Evolutionary conservation across 64 coral and sea anemone genomes (phyloP).

Genomic region (Anthopleura sola): DNA sequence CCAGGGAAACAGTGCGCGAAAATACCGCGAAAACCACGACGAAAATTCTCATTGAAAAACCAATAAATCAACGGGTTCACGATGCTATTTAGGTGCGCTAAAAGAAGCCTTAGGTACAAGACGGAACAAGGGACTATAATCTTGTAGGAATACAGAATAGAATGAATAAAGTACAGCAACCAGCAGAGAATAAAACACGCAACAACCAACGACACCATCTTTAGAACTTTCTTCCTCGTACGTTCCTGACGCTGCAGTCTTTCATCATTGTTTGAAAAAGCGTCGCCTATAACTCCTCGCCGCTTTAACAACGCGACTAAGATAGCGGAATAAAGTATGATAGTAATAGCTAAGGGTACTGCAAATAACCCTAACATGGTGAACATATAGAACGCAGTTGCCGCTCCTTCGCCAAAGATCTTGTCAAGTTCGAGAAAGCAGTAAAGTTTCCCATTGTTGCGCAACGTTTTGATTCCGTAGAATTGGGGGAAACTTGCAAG

Average conservation of each 20-base stretch:
- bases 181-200: slow-evolving; percentile 64
- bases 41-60: slow-evolving; percentile 60
- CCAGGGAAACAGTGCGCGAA: background rate
- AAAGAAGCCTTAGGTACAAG: slow-evolving; percentile 34
- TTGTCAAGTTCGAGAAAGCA: slow-evolving; percentile 39
- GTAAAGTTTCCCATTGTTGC: slow-evolving; percentile 23
- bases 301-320: slow-evolving; percentile 28
- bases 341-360: slow-evolving; percentile 10
- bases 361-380: slow-evolving; percentile 36
- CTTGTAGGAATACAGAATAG: slow-evolving; percentile 62
- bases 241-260: background rate
- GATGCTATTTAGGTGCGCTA: slow-evolving; percentile 58
- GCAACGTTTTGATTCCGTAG: slow-evolving; percentile 20
- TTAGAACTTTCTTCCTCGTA: slow-evolving; percentile 46
- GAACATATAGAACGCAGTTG: slow-evolving; percentile 24
- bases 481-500: slow-evolving; percentile 28
- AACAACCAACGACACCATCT: slow-evolving; percentile 72
- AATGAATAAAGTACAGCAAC: slow-evolving; percentile 72
- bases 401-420: slow-evolving; percentile 16
- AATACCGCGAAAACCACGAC: slow-evolving; percentile 19
- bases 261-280: background rate
- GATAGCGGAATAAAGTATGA: slow-evolving; percentile 34
- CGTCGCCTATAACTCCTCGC: slow-evolving; percentile 5
- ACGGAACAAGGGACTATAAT: slow-evolving; percentile 51
- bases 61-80: slow-evolving; percentile 63